Conservation (phyloP, 2,888 invertebrate species). For the Acanthosoma haemorrhoidale region DNA sequence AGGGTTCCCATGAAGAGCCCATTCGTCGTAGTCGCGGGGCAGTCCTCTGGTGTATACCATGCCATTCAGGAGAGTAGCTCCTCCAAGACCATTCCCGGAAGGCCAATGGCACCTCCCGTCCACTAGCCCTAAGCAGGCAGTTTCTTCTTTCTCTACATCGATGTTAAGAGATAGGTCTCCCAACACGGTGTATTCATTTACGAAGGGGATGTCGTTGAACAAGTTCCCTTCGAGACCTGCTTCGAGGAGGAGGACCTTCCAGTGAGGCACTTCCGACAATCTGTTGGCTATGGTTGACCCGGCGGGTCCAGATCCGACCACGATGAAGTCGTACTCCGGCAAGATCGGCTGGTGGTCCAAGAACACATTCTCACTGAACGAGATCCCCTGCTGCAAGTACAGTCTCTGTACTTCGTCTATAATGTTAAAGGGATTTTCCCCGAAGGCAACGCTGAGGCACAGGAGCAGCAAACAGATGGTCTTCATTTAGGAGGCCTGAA, state of each 20-base stretch:
- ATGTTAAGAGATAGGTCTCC: slow-evolving; percentile 70
- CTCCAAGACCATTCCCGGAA: slow-evolving; percentile 65
- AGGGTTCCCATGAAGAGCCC: slow-evolving; percentile 44
- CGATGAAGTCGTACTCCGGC: slow-evolving; percentile 57
- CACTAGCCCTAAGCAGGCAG: slow-evolving; percentile 51
- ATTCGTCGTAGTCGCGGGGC: slow-evolving; percentile 46
- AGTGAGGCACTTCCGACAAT: slow-evolving; percentile 61
- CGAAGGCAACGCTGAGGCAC: too few relatives aligned
- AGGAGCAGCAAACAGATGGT: too few relatives aligned
- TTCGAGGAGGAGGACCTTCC: slow-evolving; percentile 67
- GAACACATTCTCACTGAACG: slow-evolving; percentile 38
- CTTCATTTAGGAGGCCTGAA: slow-evolving; percentile 73
- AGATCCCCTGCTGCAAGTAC: slow-evolving; percentile 34
- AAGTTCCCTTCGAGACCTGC: slow-evolving; percentile 74
- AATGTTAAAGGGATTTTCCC: too few relatives aligned
- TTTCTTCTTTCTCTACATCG: slow-evolving; percentile 56
- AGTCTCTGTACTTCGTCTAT: slow-evolving; percentile 28
- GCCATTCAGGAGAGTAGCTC: slow-evolving; percentile 47
- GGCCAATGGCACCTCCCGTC: slow-evolving; percentile 61
- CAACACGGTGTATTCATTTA: slow-evolving; percentile 56
- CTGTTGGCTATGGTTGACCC: slow-evolving; percentile 70
- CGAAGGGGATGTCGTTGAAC: slow-evolving; percentile 67
- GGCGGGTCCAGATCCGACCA: slow-evolving; percentile 55
- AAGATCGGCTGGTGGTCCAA: slow-evolving; percentile 43
- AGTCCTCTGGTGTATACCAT: slow-evolving; percentile 48